These are phyloP conservation scores for Aspidiotus destructor DNA, from an alignment of 2,888 invertebrate species.

Conservation along the genomic window DNA sequence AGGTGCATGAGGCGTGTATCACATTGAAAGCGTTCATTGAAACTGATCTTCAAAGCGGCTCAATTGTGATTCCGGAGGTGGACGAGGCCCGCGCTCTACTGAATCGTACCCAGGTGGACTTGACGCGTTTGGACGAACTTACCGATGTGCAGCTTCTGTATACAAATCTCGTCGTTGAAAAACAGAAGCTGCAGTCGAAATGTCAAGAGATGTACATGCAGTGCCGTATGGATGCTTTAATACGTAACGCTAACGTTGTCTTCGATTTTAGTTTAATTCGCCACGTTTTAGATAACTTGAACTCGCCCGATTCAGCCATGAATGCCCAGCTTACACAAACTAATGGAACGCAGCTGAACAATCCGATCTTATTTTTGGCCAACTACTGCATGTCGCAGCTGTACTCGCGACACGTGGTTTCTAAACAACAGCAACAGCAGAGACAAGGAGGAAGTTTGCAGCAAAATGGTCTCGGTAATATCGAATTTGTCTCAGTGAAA, in stretches of 20 bases:
- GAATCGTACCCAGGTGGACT: constrained; percentile 51
- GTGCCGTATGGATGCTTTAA: constrained; percentile 60
- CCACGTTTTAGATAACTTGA: constrained; percentile 55
- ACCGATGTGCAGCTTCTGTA: constrained; percentile 54
- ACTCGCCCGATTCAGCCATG: constrained; percentile 49
- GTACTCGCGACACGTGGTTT: constrained; percentile 39
- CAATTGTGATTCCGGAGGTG: constrained; percentile 54
- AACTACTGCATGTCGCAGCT: constrained; percentile 68
- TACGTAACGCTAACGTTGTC: constrained; percentile 55
- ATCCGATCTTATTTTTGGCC: constrained; percentile 61
- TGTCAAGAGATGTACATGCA: constrained; percentile 63
- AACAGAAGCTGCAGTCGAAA: constrained; percentile 53
- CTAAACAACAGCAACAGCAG: constrained; percentile 21
- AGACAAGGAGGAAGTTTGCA: background rate
- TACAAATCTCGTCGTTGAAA: constrained; percentile 53
- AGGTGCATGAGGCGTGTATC: constrained; percentile 63
- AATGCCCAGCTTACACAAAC: constrained; percentile 35
- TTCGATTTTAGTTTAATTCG: constrained; percentile 59
- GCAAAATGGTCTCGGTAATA: constrained; percentile 37
- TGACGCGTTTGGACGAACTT: constrained; percentile 51
- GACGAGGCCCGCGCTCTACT: constrained; percentile 56
- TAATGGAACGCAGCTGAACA: constrained; percentile 42
- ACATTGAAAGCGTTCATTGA: constrained; percentile 65
- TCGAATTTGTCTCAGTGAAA: constrained; percentile 38
- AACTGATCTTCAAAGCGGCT: constrained; percentile 59